Percentiles rank a stretch among this genome's conserved stretches.
phyloP scores from a whole-genome alignment of 2,797 vertebrate genomes.

The Sparus aurata region DNA sequence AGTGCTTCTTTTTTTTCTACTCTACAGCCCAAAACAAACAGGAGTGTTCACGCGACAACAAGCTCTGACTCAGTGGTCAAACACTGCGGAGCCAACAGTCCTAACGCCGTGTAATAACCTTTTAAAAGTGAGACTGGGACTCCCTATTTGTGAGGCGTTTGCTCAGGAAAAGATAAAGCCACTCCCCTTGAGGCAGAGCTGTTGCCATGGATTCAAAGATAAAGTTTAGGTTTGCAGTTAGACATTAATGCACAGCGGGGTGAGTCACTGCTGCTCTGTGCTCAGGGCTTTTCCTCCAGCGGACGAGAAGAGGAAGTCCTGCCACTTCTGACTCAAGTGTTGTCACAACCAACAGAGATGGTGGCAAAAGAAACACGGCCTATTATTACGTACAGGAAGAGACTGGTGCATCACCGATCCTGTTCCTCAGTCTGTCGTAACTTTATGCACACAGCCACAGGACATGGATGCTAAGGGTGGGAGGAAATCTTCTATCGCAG shows the following conservation, averaged over 20 bases:
- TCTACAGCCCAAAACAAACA: background rate
- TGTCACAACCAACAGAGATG: constrained; percentile 20
- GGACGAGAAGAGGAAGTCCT: constrained; percentile 62
- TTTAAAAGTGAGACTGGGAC: background rate
- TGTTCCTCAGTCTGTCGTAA: background rate
- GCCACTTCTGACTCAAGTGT: constrained; percentile 41
- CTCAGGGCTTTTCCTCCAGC: constrained; percentile 46
- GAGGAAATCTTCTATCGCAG: background rate
- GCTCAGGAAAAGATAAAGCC: constrained; percentile 25
- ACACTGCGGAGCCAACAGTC: constrained; percentile 1
- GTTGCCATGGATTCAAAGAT: constrained; percentile 69
- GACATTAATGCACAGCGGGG: constrained; percentile 54
- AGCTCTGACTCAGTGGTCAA: constrained; percentile 4
- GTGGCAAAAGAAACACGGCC: constrained; percentile 12
- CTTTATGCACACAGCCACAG: background rate
- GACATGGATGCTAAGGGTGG: background rate
- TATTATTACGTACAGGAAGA: constrained; percentile 1
- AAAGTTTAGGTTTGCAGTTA: constrained; percentile 66
- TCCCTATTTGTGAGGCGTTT: constrained; percentile 9
- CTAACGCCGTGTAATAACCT: constrained; percentile 2
- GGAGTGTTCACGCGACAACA: background rate
- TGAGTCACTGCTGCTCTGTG: constrained; percentile 68
- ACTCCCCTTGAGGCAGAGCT: constrained; percentile 44
- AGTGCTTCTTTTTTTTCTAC: background rate
- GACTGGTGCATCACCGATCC: background rate